phyloP scores from a whole-genome alignment of 2,888 invertebrate species.

The Rhabditoides inermis region DNA sequence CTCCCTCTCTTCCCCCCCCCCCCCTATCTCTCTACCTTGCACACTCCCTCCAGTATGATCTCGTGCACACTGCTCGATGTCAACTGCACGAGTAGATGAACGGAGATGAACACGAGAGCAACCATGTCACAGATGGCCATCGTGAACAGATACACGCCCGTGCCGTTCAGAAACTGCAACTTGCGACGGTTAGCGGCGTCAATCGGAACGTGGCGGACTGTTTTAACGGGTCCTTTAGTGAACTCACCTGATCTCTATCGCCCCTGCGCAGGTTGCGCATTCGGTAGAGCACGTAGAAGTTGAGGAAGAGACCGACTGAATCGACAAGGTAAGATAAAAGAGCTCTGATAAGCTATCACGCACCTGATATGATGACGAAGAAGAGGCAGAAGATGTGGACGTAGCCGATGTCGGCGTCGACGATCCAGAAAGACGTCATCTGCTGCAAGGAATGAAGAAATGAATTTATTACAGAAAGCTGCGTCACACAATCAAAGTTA shows the following conservation, averaged over 20 bases:
- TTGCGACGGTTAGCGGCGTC: neutral
- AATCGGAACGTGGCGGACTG: neutral
- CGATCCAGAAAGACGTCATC: too few species aligned
- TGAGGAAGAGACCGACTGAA: slow-evolving; percentile 31
- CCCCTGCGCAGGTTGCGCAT: slow-evolving; percentile 21
- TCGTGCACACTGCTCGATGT: slow-evolving; percentile 4
- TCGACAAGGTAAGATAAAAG: too few species aligned
- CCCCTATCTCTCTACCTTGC: too few species aligned
- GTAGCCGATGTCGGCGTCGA: too few species aligned
- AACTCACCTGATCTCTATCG: slow-evolving; percentile 36
- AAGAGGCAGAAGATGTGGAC: too few species aligned
- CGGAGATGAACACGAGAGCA: slow-evolving; percentile 24
- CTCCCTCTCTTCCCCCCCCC: too few species aligned
- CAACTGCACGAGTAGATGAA: slow-evolving; percentile 19
- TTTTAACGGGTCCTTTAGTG: neutral
- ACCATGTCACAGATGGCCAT: slow-evolving; percentile 36
- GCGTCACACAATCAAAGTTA: too few species aligned
- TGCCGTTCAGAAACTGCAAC: slow-evolving; percentile 41
- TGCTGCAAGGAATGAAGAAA: too few species aligned
- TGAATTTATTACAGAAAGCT: too few species aligned
- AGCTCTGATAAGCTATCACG: too few species aligned
- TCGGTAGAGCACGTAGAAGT: slow-evolving; percentile 33
- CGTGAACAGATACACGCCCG: slow-evolving; percentile 34
- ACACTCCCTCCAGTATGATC: slow-evolving; percentile 11
- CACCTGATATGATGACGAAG: too few species aligned